These are phyloP conservation scores for Hybos culiciformis DNA, from an alignment of 2,888 invertebrate species.

Conservation along the genomic window DNA sequence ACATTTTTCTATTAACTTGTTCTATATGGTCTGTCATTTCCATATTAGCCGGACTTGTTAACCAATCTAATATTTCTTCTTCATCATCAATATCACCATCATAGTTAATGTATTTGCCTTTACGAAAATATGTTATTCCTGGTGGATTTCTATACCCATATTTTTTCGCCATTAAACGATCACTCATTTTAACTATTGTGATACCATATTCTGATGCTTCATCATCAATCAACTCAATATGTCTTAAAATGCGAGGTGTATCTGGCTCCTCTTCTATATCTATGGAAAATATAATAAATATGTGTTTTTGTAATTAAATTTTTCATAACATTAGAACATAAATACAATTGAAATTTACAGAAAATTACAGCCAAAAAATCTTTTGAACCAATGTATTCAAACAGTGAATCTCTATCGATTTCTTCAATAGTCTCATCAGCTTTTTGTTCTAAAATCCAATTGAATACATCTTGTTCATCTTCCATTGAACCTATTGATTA, in stretches of 20 bases:
- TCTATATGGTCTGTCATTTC: slow-evolving; percentile 87
- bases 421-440: slow-evolving; percentile 85
- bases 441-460: slow-evolving; percentile 85
- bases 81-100: slow-evolving; percentile 88
- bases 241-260: slow-evolving; percentile 65
- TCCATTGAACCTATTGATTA: slow-evolving; percentile 47
- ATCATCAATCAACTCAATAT: slow-evolving; percentile 80
- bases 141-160: slow-evolving; percentile 82
- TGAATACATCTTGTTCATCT: slow-evolving; percentile 69
- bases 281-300: slow-evolving; percentile 25
- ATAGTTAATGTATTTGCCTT: slow-evolving; percentile 75
- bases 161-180: slow-evolving; percentile 84
- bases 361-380: slow-evolving; percentile 86
- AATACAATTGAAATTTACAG: slow-evolving; percentile 53
- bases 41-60: slow-evolving; percentile 88
- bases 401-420: slow-evolving; percentile 67
- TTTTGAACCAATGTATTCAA: slow-evolving; percentile 74
- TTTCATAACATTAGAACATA: background rate
- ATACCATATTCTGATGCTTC: slow-evolving; percentile 87
- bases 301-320: background rate
- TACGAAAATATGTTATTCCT: slow-evolving; percentile 80
- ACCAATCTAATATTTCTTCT: slow-evolving; percentile 75
- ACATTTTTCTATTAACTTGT: slow-evolving; percentile 84
- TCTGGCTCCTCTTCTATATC: slow-evolving; percentile 72
- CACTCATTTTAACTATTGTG: slow-evolving; percentile 75